Evolutionary conservation across 2,888 invertebrate species (phyloP), one percentile per base, ranked within the genome.

Genomic region (Microchrysa polita): DNA sequence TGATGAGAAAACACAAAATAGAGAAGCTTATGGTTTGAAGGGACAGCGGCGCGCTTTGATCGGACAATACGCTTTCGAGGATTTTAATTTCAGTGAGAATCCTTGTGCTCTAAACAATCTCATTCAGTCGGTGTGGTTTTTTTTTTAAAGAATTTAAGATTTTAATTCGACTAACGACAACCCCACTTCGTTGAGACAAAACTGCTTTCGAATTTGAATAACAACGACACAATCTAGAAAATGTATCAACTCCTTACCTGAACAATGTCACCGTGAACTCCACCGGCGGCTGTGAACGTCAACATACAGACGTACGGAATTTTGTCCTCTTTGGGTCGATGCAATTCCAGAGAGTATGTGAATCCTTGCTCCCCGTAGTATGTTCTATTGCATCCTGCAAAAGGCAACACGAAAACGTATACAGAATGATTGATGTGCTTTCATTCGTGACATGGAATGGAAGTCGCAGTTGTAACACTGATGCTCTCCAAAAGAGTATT

Each of bases 311-410:
- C 90, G 85, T 94, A 96, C 20, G 95, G 95, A 79, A 95, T 91
- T 81, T 92, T 89, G 81, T 94, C 93, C 85, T 93, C 93, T 79
- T 93, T 91, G 22, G 95, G 95, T 76, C 94, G 89, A 83, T 94
- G 94, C 69, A 95, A 87, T 81, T 94, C 94, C 84, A 96, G 82
- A 79, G 93, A 91, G 83, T 96, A 95, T 1, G 95, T 95, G 80
- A 92, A 90, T 5, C 94, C 95, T 72, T 94, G 90, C 81, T 95
- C 93, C 1, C 95, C 96, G 79, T 92, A 94, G 85, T 95, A 96
- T 4, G 96, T 96, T 81, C 92, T 90, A 86, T 96, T 96, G 86
- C 96, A 96, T 76, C 84, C 84, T 73, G 55, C n/a, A 22, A 40
- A 60, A 65, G 14, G 27, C 27, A 7, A 34, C 27, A 34, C 7